phyloP scores from a whole-genome alignment of 2,888 invertebrate species.

The Bursaphelenchus okinawaensis region DNA sequence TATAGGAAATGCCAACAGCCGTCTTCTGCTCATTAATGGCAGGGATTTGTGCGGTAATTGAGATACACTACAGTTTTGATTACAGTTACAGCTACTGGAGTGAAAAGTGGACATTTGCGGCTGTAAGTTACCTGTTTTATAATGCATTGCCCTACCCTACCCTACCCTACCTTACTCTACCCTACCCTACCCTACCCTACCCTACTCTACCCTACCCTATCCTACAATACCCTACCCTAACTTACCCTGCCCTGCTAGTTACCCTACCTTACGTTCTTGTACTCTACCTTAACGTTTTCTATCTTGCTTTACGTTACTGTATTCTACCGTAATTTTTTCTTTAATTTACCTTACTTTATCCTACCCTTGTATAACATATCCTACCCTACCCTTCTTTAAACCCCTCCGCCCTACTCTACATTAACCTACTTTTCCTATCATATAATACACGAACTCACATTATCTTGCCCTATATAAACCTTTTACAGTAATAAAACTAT shows the following conservation, averaged over 20 bases:
- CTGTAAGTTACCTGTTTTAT: constrained; percentile 24
- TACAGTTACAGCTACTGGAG: constrained; percentile 37
- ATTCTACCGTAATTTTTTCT: too few relatives aligned
- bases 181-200: too few relatives aligned
- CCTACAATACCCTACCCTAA: neutral
- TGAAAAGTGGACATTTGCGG: constrained; percentile 44
- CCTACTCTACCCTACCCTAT: too few relatives aligned
- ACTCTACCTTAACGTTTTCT: too few relatives aligned
- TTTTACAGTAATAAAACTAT: neutral
- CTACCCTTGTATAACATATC: too few relatives aligned
- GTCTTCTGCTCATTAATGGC: constrained; percentile 46
- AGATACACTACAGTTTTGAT: constrained; percentile 51
- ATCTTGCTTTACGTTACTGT: too few relatives aligned
- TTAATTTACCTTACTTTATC: too few relatives aligned
- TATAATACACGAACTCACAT: neutral
- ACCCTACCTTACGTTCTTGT: too few relatives aligned
- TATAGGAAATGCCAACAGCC: constrained; percentile 52
- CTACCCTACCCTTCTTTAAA: neutral
- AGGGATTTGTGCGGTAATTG: constrained; percentile 49
- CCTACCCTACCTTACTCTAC: neutral
- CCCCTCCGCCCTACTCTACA: too few relatives aligned
- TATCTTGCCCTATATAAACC: neutral
- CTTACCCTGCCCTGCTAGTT: neutral
- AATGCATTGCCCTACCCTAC: too few relatives aligned
- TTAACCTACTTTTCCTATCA: too few relatives aligned